Evolutionary conservation across 2,797 vertebrate genomes (phyloP), one percentile per base, ranked within the genome.

Genomic region (Rhabdomys pumilio): DNA sequence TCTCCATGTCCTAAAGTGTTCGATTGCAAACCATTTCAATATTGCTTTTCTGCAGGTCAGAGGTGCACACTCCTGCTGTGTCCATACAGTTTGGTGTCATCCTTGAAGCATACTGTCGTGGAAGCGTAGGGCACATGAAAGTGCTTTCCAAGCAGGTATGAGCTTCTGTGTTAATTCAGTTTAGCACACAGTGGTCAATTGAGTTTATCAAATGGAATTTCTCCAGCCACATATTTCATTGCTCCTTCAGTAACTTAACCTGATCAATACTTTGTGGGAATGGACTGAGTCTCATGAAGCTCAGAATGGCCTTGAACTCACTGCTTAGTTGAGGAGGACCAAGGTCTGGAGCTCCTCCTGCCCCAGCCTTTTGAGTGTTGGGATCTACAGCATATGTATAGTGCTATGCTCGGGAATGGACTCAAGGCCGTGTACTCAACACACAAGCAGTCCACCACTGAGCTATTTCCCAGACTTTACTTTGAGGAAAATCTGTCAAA

Each of bases 51-150:
- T 96, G 0, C 15, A 99, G 99, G 97, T 98, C 99, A 1, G 99
- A 99, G 98, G 99, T 99, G 86, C 99, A 99, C 98, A 99, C 99
- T 98, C 99, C 99, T 0, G 99, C 99, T 0, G 99, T 99, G 85
- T 99, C 99, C 0, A 98, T 99, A 75, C 99, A 99, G 97, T 99
- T 99, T 22, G 99, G 99, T 34, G 99, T 99, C 97, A 99, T 99
- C 94, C 98, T 99, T 96, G 99, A 99, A 98, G 99, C 99, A 0
- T 99, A 99, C 95, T 99, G 99, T 97, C 98, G 99, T 94, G 99
- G 99, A 97, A 99, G 99, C 24, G 99, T 99, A 86, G 99, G 99
- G 97, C 99, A 99, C 97, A 99, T 99, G 99, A 99, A 99, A 97
- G 99, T 99, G 96, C 99, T 99, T 93, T 99, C 99, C 96, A 99